Percentiles rank a stretch among this genome's conserved stretches.
Conservation (phyloP, 2,797 vertebrate species). For the Hylomyscus alleni region DNA sequence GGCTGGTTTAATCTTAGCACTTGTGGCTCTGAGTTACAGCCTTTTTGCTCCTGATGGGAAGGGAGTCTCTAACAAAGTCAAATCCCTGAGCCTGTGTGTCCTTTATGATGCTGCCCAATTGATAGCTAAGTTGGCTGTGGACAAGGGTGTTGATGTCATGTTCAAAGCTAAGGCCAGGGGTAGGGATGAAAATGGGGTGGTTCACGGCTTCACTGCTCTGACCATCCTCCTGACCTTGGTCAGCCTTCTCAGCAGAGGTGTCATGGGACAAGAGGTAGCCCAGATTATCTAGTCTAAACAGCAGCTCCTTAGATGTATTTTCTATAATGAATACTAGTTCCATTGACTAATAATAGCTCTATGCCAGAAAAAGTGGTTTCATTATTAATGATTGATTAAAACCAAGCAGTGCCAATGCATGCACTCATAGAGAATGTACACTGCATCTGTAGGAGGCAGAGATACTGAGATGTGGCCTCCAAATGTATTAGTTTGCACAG, state of each 20-base stretch:
- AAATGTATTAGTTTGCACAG: background rate
- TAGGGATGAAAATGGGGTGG: background rate
- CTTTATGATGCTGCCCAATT: background rate
- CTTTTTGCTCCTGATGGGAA: background rate
- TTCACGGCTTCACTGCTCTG: background rate
- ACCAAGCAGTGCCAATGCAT: background rate
- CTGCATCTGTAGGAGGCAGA: background rate
- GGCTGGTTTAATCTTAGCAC: constrained; percentile 58
- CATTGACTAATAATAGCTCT: background rate
- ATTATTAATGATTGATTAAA: background rate
- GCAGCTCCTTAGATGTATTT: background rate
- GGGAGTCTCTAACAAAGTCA: background rate
- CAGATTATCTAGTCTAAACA: background rate
- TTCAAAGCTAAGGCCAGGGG: background rate
- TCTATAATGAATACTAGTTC: background rate
- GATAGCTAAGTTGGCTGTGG: background rate
- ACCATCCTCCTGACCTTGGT: background rate
- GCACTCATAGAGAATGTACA: background rate
- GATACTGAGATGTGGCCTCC: background rate
- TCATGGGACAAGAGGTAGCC: background rate
- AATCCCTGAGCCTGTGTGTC: background rate
- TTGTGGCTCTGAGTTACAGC: constrained; percentile 51
- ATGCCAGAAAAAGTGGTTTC: background rate
- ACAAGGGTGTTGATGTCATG: background rate
- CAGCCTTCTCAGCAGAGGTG: background rate